Percentiles rank a stretch among this genome's conserved stretches.
Conservation (phyloP, 2,888 invertebrate genomes). For the Craniophora ligustri region DNA sequence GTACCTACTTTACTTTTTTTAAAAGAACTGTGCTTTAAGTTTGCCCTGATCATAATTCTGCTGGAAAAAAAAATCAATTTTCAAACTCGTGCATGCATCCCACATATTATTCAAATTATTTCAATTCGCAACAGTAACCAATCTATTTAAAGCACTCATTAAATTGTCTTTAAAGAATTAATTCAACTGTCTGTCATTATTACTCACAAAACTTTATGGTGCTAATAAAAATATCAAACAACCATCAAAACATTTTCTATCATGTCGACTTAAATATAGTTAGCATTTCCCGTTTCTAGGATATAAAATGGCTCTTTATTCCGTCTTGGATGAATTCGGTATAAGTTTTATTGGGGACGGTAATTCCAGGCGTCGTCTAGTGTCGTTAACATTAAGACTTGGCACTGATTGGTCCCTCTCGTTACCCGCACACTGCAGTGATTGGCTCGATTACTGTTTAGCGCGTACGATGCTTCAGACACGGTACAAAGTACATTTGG, state of each 20-base stretch:
- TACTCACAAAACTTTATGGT: conserved; percentile 9
- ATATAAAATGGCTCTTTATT: conserved; percentile 53
- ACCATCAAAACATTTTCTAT: conserved; percentile 17
- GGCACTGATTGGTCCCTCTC: conserved; percentile 51
- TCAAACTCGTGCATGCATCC: too few relatives aligned
- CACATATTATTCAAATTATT: too few relatives aligned
- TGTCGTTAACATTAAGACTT: conserved; percentile 47
- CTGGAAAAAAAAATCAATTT: too few relatives aligned
- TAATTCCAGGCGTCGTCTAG: conserved; percentile 40
- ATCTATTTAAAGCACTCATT: conserved; percentile 33
- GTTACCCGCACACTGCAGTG: conserved; percentile 46
- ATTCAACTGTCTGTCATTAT: conserved; percentile 17
- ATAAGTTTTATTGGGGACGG: conserved; percentile 50
- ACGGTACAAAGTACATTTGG: conserved; percentile 37
- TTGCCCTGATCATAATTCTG: too few relatives aligned
- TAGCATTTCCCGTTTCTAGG: conserved; percentile 46
- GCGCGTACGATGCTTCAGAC: conserved; percentile 35
- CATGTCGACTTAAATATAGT: conserved; percentile 21
- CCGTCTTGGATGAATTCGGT: conserved; percentile 43
- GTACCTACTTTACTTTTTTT: too few relatives aligned
- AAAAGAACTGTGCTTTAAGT: too few relatives aligned
- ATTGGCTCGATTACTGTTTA: conserved; percentile 60
- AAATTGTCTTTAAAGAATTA: conserved; percentile 24
- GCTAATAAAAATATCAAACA: conserved; percentile 11
- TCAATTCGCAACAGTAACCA: conserved; percentile 16